These are phyloP conservation scores for Odontomyia ornata DNA, from an alignment of 2,888 invertebrate species.

Conservation along the genomic window DNA sequence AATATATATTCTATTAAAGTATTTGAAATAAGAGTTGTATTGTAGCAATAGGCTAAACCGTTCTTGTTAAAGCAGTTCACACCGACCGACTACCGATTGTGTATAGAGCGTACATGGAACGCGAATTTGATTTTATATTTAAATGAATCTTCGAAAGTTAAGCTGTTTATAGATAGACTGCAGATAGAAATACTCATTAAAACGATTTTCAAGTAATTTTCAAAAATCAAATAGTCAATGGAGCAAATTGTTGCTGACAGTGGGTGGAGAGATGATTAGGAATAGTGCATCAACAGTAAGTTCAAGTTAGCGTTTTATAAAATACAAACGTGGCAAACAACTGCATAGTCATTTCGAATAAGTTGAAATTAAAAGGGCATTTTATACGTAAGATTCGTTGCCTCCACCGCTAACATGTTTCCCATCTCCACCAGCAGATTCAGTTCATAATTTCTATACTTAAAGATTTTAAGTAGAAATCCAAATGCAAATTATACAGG, in stretches of 20 bases:
- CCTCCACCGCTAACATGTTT: background rate
- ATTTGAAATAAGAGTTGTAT: background rate
- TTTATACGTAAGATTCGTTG: background rate
- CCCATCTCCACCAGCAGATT: background rate
- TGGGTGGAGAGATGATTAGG: background rate
- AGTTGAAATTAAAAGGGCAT: background rate
- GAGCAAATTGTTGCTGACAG: background rate
- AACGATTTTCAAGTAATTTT: background rate
- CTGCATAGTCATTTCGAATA: background rate
- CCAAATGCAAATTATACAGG: conserved; percentile 39
- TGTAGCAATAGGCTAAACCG: background rate
- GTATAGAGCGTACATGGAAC: background rate
- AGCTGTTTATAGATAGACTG: conserved; percentile 14
- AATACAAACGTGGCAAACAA: too few species aligned
- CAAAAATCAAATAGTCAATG: background rate
- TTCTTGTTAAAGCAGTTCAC: background rate
- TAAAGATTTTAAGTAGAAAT: background rate
- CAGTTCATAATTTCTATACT: background rate
- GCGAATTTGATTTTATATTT: background rate
- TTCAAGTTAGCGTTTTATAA: too few species aligned
- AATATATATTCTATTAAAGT: conserved; percentile 1
- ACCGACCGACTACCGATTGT: background rate
- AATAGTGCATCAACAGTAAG: background rate
- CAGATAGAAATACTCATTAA: conserved; percentile 29
- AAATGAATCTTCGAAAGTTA: conserved; percentile 2